Evolutionary conservation across 2,797 vertebrate genomes (phyloP).

Genomic region (Cyclura pinguis): DNA sequence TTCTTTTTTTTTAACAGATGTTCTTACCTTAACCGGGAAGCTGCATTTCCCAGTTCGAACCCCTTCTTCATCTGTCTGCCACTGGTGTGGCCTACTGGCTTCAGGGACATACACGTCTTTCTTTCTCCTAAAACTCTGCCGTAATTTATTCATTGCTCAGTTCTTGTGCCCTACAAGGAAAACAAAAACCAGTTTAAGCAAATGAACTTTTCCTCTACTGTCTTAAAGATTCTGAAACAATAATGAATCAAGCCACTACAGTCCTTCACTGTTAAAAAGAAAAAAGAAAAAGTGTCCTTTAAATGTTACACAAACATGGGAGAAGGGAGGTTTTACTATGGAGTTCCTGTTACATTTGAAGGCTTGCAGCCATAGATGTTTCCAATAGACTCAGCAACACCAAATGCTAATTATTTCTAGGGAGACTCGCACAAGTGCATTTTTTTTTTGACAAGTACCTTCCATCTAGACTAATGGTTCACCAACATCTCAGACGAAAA

Average conservation of each 20-base stretch:
- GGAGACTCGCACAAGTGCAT: too few species aligned
- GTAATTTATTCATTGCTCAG: conserved; percentile 97
- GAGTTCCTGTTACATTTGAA: too few species aligned
- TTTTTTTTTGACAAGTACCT: not conserved
- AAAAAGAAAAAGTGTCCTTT: not conserved
- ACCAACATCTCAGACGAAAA: too few species aligned
- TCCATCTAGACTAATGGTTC: not conserved
- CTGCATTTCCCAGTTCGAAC: conserved; percentile 97
- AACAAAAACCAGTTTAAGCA: conserved; percentile 24
- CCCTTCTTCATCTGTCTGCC: conserved; percentile 98
- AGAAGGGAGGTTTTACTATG: not conserved
- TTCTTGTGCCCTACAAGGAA: conserved; percentile 75
- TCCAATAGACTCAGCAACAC: not conserved
- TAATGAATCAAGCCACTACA: not conserved
- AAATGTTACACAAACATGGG: not conserved
- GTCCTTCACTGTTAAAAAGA: not conserved
- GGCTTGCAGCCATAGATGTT: not conserved
- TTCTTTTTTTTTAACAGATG: not conserved
- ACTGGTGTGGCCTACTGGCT: conserved; percentile 97
- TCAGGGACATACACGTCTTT: conserved; percentile 99
- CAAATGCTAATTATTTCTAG: not conserved
- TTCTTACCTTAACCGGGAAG: conserved; percentile 96
- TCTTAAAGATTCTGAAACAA: not conserved
- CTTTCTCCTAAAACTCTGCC: conserved; percentile 99
- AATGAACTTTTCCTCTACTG: not conserved